Base-by-base conservation (phyloP, 2,888 invertebrate genomes). In the Villa cingulata region DNA sequence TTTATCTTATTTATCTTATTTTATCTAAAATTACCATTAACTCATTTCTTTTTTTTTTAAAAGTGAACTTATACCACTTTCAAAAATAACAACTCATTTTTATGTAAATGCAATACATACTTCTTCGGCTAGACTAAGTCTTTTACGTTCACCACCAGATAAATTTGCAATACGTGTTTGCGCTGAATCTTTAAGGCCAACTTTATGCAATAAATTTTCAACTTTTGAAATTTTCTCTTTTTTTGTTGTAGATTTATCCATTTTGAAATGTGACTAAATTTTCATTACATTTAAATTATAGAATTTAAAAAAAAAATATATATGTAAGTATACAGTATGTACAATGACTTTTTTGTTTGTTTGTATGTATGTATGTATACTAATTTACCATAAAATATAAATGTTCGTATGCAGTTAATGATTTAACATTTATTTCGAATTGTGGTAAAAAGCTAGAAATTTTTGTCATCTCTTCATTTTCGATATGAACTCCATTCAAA, bases 71-170 rank as follows among this genome's bases (percentile, higher is more conserved):
- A n/a, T n/a, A n/a, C n/a, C n/a, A n/a, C n/a, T n/a, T n/a, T n/a
- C n/a, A n/a, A n/a, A n/a, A n/a, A n/a, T n/a, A n/a, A n/a, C n/a
- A n/a, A n/a, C n/a, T n/a, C n/a, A 29, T 46, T 18, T 41, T 7
- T 15, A 40, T n/a, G n/a, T n/a, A n/a, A n/a, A n/a, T n/a, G n/a
- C n/a, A n/a, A n/a, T n/a, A n/a, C 45, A 41, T 59, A 83, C 85
- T 75, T 91, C 90, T 48, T 87, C 85, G 46, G 91, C 94, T 56
- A 96, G 75, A 4, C 90, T 80, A 1, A 94, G 74, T 54, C 88
- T 74, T 62, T 89, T 88, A 60, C 81, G 78, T 68, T 95, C 92
- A 1, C 95, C 95, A 1, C 94, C 92, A 1, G 91, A 91, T 37
- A 94, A 73, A 15, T 81, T 77, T 59, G 81, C 80, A 29, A 89